phyloP scores from a whole-genome alignment of 2,888 invertebrate species.

The Archips xylosteana region DNA sequence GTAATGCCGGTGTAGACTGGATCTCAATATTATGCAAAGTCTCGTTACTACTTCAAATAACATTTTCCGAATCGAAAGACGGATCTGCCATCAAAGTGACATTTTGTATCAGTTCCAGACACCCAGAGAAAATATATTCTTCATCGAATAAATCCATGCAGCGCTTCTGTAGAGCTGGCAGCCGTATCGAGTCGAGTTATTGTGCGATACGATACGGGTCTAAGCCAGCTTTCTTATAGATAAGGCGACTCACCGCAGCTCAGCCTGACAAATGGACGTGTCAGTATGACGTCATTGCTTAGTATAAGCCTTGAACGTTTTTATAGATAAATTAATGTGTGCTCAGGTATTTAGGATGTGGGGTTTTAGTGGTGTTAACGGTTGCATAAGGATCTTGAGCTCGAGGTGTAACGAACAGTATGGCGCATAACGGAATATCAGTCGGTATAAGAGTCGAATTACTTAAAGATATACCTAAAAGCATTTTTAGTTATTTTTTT shows the following conservation, averaged over 20 bases:
- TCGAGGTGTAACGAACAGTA: neutral
- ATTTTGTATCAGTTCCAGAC: conserved; percentile 2
- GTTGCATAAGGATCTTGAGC: neutral
- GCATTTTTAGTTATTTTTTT: too few relatives aligned
- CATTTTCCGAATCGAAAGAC: neutral
- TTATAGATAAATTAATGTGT: conserved; percentile 23
- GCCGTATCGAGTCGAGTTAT: conserved; percentile 67
- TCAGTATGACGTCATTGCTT: conserved; percentile 65
- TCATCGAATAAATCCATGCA: conserved; percentile 47
- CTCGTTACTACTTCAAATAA: neutral
- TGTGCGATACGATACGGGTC: conserved; percentile 66
- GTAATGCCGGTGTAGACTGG: too few relatives aligned
- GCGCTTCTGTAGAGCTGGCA: conserved; percentile 50
- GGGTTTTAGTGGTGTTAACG: neutral
- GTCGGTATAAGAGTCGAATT: neutral
- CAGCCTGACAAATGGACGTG: conserved; percentile 77
- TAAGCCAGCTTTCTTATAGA: conserved; percentile 70
- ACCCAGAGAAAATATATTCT: conserved; percentile 22
- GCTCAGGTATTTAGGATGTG: conserved; percentile 5
- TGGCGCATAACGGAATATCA: neutral
- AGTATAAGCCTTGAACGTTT: conserved; percentile 42
- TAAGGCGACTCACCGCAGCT: conserved; percentile 74
- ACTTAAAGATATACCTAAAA: neutral
- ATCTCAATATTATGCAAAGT: too few relatives aligned
- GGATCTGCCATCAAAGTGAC: conserved; percentile 5